Percentiles rank a stretch among this genome's conserved stretches.
Evolutionary conservation across 2,113 vertebrate species (phyloP).

Genomic region (Neofelis nebulosa): DNA sequence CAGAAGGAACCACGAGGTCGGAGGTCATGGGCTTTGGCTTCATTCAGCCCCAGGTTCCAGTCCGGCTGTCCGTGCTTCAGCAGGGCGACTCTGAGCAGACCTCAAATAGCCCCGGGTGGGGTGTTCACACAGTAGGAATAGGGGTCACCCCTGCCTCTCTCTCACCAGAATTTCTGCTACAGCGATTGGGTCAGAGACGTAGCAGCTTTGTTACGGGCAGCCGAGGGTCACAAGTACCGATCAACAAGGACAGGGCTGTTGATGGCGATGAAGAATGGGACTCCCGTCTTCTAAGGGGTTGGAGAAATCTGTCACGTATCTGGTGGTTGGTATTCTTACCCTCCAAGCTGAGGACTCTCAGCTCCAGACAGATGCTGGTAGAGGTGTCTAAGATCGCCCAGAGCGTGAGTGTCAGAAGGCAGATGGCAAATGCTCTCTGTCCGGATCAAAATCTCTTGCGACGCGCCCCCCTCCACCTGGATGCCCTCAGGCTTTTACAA

Average conservation of each 20-base stretch:
- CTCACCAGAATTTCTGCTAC: background rate
- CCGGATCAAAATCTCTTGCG: background rate
- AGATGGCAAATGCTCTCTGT: background rate
- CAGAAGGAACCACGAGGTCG: background rate
- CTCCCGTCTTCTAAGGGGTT: background rate
- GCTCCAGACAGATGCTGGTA: background rate
- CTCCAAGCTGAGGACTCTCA: background rate
- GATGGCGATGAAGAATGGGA: background rate
- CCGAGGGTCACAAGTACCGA: too few species aligned
- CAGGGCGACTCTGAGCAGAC: fast-evolving
- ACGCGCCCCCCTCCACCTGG: too few species aligned
- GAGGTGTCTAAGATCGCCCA: background rate
- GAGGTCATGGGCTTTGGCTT: background rate
- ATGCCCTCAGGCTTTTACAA: background rate
- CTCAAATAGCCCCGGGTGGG: background rate
- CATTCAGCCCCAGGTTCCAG: background rate
- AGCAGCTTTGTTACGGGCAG: background rate
- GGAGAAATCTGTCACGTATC: background rate
- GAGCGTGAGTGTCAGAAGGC: background rate
- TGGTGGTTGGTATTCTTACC: background rate
- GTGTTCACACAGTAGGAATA: background rate
- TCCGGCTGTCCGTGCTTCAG: fast-evolving
- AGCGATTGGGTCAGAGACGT: fast-evolving
- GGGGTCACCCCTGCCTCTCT: background rate
- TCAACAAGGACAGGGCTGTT: fast-evolving